Conservation (phyloP, 1,140 invertebrate species). For the Apis laboriosa region DNA sequence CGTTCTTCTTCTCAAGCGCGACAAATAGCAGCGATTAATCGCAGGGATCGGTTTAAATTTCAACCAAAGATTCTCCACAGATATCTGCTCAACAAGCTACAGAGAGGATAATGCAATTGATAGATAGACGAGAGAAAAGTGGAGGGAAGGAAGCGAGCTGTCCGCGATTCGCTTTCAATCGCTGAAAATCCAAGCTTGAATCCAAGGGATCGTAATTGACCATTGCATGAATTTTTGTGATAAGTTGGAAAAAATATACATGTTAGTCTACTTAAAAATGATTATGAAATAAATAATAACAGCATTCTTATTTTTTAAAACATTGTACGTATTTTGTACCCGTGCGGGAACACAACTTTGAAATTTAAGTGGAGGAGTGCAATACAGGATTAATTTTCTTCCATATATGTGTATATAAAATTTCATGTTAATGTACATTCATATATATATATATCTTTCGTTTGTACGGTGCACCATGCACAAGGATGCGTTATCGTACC, state of each 20-base stretch:
- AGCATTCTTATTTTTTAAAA: too few relatives aligned
- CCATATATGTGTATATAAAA: neutral
- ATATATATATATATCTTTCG: slow-evolving; percentile 8
- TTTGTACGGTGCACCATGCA: neutral
- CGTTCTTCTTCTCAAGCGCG: slow-evolving; percentile 27
- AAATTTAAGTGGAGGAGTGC: too few relatives aligned
- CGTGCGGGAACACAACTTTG: too few relatives aligned
- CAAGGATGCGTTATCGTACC: slow-evolving; percentile 6
- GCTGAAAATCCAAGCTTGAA: neutral
- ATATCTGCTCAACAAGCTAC: neutral
- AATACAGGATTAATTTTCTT: slow-evolving; percentile 6
- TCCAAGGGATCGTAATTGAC: too few relatives aligned
- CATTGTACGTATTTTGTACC: too few relatives aligned
- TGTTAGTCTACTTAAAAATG: too few relatives aligned
- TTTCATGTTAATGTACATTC: neutral
- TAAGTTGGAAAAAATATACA: too few relatives aligned
- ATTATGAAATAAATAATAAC: too few relatives aligned
- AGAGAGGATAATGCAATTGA: neutral
- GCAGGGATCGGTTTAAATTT: slow-evolving; percentile 25
- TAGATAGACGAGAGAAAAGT: neutral
- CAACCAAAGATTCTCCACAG: slow-evolving; percentile 8
- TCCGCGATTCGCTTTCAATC: neutral
- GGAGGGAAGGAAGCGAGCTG: neutral
- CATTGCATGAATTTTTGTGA: too few relatives aligned
- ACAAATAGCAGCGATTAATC: slow-evolving; percentile 52